These are phyloP conservation scores for Archegozetes longisetosus DNA, from an alignment of 1,140 invertebrate species.

Conservation along the genomic window DNA sequence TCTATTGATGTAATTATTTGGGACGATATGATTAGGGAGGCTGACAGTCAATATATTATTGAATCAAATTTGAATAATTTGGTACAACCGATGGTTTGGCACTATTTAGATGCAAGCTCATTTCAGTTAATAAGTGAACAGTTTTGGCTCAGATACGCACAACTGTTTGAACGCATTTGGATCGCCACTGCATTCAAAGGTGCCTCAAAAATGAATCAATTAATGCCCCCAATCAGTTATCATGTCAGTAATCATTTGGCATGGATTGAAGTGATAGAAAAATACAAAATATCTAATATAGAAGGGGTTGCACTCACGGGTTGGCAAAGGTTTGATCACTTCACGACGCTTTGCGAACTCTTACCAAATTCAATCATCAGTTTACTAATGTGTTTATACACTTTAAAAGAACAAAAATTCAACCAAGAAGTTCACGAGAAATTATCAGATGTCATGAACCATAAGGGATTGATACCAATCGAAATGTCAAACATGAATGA, in stretches of 20 bases:
- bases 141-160: slow-evolving; percentile 61
- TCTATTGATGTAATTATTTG: slow-evolving; percentile 54
- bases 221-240: slow-evolving; percentile 41
- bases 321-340: slow-evolving; percentile 76
- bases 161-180: slow-evolving; percentile 75
- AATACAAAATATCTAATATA: too few relatives aligned
- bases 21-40: slow-evolving; percentile 81
- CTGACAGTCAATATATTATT: slow-evolving; percentile 33
- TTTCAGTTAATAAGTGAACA: slow-evolving; percentile 36
- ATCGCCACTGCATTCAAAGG: slow-evolving; percentile 78
- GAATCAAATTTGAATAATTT: slow-evolving; percentile 46
- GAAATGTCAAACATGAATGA: too few relatives aligned
- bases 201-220: slow-evolving; percentile 56
- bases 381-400: too few relatives aligned
- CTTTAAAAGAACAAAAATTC: too few relatives aligned
- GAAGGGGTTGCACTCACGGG: slow-evolving; percentile 45
- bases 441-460: too few relatives aligned
- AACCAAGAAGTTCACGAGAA: too few relatives aligned
- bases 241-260: slow-evolving; percentile 52
- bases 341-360: slow-evolving; percentile 80
- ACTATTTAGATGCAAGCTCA: slow-evolving; percentile 43
- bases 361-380: too few relatives aligned
- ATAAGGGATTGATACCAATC: too few relatives aligned
- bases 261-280: too few relatives aligned
- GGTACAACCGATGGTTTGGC: slow-evolving; percentile 60